These are phyloP conservation scores for Lucifuga dentata DNA, from an alignment of 2,113 vertebrate genomes.

Conservation along the genomic window DNA sequence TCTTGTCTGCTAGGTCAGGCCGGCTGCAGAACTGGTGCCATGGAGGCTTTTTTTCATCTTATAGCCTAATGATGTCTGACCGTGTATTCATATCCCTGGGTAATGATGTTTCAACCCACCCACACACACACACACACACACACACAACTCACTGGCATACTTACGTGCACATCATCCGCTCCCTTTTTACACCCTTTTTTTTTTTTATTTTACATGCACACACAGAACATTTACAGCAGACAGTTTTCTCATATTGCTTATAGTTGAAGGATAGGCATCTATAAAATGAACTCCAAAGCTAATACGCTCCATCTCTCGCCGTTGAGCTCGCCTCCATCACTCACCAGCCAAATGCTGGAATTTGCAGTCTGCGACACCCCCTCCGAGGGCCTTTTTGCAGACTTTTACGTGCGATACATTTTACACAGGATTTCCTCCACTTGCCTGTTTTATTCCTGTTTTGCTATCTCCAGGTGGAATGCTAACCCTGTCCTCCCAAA, in stretches of 20 bases:
- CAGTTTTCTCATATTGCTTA: conserved; percentile 15
- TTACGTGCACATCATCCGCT: conserved; percentile 25
- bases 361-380: conserved; percentile 24
- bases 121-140: conserved; percentile 24
- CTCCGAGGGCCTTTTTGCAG: conserved; percentile 15
- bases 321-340: conserved; percentile 34
- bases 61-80: conserved; percentile 71
- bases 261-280: conserved; percentile 22
- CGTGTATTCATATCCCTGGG: conserved; percentile 44
- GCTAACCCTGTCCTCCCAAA: background rate
- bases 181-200: conserved; percentile 16
- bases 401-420: conserved; percentile 20
- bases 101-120: conserved; percentile 57
- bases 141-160: conserved; percentile 1
- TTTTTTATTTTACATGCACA: background rate
- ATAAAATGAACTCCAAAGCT: conserved; percentile 66
- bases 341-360: conserved; percentile 21
- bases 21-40: conserved; percentile 25
- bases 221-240: conserved; percentile 10
- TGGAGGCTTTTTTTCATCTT: conserved; percentile 54
- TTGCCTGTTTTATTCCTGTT: background rate
- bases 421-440: background rate
- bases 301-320: conserved; percentile 12
- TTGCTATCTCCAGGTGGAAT: conserved; percentile 9
- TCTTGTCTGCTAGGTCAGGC: conserved; percentile 61